A percentile compares a stretch with the other conserved stretches of the same genome.
phyloP scores from a whole-genome alignment of 2,113 vertebrate species.

The Ariopsis seemanni region DNA sequence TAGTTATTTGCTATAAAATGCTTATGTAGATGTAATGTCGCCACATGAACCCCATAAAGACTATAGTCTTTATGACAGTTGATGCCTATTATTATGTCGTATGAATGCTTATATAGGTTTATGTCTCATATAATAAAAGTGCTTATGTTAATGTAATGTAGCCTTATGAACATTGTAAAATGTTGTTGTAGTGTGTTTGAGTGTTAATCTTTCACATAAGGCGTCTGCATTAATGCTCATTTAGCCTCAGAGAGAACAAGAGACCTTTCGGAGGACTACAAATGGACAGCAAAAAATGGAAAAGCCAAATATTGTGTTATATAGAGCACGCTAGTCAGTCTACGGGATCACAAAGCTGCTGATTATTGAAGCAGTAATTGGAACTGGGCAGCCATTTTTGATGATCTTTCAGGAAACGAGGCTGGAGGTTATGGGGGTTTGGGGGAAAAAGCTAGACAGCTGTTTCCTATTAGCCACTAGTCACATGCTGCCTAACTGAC shows the following conservation, averaged over 20 bases:
- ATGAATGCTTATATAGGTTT: background rate
- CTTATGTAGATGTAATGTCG: background rate
- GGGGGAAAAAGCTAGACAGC: constrained; percentile 60
- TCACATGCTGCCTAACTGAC: constrained; percentile 52
- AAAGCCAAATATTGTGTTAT: background rate
- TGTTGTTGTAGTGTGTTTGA: background rate
- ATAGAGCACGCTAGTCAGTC: background rate
- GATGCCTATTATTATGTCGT: background rate
- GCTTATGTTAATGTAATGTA: background rate
- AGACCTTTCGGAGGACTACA: background rate
- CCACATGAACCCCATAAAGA: background rate
- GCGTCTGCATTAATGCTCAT: background rate
- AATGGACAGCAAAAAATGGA: background rate
- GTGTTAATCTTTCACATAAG: background rate
- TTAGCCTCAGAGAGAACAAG: background rate
- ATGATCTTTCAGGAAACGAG: constrained; percentile 34
- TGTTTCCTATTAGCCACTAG: constrained; percentile 72
- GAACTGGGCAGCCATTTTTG: constrained; percentile 17
- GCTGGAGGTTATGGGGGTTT: constrained; percentile 39
- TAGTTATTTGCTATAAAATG: background rate
- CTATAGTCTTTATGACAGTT: background rate
- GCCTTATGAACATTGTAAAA: background rate
- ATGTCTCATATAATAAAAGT: background rate
- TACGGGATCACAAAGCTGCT: background rate
- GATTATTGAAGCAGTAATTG: constrained; percentile 29